These are phyloP conservation scores for Eupithecia insigniata DNA, from an alignment of 2,888 invertebrate species.

Conservation along the genomic window DNA sequence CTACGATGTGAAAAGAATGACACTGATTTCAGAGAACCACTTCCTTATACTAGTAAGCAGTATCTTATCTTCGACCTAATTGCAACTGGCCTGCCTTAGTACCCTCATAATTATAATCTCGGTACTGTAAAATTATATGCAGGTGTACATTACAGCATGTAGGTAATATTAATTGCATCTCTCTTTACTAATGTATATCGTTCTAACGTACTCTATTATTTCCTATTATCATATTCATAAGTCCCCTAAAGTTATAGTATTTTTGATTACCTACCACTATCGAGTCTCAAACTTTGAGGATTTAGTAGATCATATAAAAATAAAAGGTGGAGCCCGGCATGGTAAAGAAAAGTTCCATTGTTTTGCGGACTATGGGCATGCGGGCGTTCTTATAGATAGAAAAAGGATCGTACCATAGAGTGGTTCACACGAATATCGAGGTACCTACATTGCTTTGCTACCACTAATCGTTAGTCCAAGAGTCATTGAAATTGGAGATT, in stretches of 20 bases:
- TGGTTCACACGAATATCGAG: slow-evolving; percentile 36
- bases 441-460: slow-evolving; percentile 13
- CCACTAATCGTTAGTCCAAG: slow-evolving; percentile 1
- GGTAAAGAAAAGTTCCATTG: neutral
- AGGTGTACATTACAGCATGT: slow-evolving; percentile 2
- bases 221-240: neutral
- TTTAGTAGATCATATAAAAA: neutral
- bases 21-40: slow-evolving; percentile 15
- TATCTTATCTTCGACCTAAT: slow-evolving; percentile 12
- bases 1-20: neutral
- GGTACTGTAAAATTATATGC: slow-evolving; percentile 1
- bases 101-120: neutral
- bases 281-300: neutral
- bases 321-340: neutral
- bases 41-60: neutral
- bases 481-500: neutral
- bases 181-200: neutral
- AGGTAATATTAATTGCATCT: neutral
- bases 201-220: neutral
- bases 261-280: neutral
- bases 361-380: neutral
- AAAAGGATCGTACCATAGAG: neutral
- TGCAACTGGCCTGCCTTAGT: slow-evolving; percentile 10
- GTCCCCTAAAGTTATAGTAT: neutral
- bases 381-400: neutral